Evolutionary conservation across 2,113 vertebrate species (phyloP), one percentile per base, ranked within the genome.

Genomic region (Tyrannus savana): DNA sequence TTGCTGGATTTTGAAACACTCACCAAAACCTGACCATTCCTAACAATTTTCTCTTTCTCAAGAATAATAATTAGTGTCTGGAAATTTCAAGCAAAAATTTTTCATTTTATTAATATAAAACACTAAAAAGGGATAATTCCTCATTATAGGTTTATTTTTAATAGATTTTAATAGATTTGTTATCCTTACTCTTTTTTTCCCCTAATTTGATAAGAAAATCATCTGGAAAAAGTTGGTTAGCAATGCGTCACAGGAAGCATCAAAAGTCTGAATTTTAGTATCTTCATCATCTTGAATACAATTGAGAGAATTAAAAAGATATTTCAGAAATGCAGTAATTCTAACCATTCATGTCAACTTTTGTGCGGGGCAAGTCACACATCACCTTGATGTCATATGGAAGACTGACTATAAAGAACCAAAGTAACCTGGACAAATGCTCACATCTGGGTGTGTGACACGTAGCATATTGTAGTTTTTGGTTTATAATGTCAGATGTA

Each of bases 381-480:
- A 63, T 59, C n/a, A 73, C 46, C 30, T 53, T 55, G 41, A 50
- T 18, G 3, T 13, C 35, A 6, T 42, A 79, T 14, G 35, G 46
- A 88, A 71, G 35, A 72, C 5, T 25, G 52, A 46, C 11, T 69
- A 71, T 6, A 42, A 94, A 44, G 31, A 92, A 90, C 14, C 7
- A 72, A 84, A 85, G 55, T 60, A 88, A 89, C 58, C 46, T 83
- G 77, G 46, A 83, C n/a, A 84, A 84, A 83, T 18, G 35, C 73
- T 89, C 21, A 14, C 4, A 3, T 64, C 37, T 74, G 42, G 35
- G 8, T 86, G 39, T 2, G 1, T 73, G 73, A 62, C 76, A 89
- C 23, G 21, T 19, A 96, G 75, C 83, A 89, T 94, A 91, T 84
- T 83, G 60, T 47, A 91, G 67, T 50, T 80, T 81, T 90, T 84